Conservation (phyloP, 1,140 invertebrate species). For the Eciton burchellii region DNA sequence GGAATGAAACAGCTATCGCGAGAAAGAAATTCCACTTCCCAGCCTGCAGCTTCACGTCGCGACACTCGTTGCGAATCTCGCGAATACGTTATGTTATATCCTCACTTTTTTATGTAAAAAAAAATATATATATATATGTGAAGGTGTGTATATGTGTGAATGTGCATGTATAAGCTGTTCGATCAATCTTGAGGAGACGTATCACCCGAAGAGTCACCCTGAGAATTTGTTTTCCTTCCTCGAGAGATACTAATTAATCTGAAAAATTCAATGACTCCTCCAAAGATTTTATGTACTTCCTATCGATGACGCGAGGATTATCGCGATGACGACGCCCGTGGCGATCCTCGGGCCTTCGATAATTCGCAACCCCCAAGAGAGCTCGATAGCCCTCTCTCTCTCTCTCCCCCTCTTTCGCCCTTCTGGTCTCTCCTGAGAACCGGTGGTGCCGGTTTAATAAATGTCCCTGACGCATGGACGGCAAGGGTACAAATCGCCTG, state of each 20-base stretch:
- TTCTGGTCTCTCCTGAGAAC: conserved; percentile 31
- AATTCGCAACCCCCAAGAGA: conserved; percentile 56
- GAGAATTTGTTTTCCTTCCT: too few species aligned
- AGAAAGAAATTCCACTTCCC: conserved; percentile 42
- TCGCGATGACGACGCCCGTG: neutral
- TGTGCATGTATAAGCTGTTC: too few species aligned
- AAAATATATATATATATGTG: too few species aligned
- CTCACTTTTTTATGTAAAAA: too few species aligned
- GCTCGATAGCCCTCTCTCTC: neutral
- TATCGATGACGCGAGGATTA: neutral
- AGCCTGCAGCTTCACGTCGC: neutral
- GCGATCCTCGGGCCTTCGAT: conserved; percentile 1
- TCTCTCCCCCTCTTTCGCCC: neutral
- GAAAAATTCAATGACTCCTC: too few species aligned
- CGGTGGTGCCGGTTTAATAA: conserved; percentile 78
- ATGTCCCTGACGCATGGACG: conserved; percentile 78
- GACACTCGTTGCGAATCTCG: neutral
- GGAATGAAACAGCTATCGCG: neutral
- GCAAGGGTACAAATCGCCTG: conserved; percentile 81
- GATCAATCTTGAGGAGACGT: too few species aligned
- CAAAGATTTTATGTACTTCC: neutral
- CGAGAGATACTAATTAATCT: too few species aligned
- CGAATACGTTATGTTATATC: too few species aligned
- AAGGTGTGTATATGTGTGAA: too few species aligned
- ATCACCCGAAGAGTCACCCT: too few species aligned